Evolutionary conservation across 1,140 invertebrate genomes (phyloP).

Genomic region (Drosophila repleta): DNA sequence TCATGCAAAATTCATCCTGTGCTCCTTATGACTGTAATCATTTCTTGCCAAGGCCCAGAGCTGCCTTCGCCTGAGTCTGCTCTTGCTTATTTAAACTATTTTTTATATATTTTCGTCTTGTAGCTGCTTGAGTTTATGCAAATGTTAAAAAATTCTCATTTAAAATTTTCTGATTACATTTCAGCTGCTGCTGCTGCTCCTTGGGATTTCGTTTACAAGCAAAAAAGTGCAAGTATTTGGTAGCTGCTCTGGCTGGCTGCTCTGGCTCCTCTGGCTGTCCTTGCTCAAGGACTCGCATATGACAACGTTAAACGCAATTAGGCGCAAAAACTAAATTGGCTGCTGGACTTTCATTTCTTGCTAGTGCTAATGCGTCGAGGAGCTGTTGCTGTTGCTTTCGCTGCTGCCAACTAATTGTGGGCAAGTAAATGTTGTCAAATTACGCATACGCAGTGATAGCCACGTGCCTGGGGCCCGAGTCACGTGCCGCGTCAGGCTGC

Average conservation of each 20-base stretch:
- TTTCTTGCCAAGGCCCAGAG: conserved; percentile 19
- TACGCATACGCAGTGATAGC: conserved; percentile 46
- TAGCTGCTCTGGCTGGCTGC: not conserved
- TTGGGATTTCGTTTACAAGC: conserved; percentile 24
- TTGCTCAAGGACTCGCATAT: not conserved
- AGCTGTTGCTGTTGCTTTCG: not conserved
- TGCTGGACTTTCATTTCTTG: not conserved
- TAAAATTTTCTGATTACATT: conserved; percentile 62
- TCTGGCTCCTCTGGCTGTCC: not conserved
- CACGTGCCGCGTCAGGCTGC: conserved; percentile 44
- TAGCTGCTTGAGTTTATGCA: conserved; percentile 61
- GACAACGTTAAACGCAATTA: conserved; percentile 31
- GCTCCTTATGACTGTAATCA: conserved; percentile 18
- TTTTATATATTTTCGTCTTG: conserved; percentile 16
- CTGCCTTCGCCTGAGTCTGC: conserved; percentile 18
- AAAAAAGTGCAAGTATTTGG: conserved; percentile 43
- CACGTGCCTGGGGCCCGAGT: conserved; percentile 57
- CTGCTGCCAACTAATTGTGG: conserved; percentile 52
- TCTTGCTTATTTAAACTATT: not conserved
- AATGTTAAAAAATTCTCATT: conserved; percentile 59
- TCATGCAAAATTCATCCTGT: conserved; percentile 19
- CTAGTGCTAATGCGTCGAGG: conserved; percentile 52
- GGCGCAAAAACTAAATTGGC: conserved; percentile 22
- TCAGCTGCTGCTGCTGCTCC: conserved; percentile 30
- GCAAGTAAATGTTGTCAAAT: conserved; percentile 45